A percentile compares a stretch with the other conserved stretches of the same genome.
Evolutionary conservation across 2,888 invertebrate genomes (phyloP).

Genomic region (Idaea aversata): DNA sequence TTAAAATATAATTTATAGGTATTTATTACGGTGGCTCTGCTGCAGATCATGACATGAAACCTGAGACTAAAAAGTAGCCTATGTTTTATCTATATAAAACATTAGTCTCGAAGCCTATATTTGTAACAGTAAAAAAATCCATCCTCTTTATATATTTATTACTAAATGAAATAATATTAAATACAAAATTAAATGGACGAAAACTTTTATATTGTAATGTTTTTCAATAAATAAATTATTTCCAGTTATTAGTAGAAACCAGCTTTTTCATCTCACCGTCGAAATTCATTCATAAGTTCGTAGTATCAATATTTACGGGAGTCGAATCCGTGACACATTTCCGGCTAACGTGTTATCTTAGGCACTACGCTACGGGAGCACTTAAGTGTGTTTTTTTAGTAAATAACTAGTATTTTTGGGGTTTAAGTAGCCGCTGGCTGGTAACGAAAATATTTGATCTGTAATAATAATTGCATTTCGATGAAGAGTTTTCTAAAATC

Average conservation of each 20-base stretch:
- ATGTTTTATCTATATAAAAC: no score
- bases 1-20: no score
- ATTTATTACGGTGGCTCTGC: no score
- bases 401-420: conserved; percentile 5
- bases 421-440: not conserved
- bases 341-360: conserved; percentile 19
- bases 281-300: not conserved
- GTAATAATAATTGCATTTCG: not conserved
- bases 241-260: not conserved
- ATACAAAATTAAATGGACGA: no score
- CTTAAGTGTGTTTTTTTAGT: conserved; percentile 14
- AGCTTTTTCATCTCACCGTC: not conserved
- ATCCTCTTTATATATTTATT: no score
- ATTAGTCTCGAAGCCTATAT: no score
- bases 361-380: conserved; percentile 7
- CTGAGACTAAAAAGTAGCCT: no score
- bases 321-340: conserved; percentile 18
- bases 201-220: no score
- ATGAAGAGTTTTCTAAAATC: no score
- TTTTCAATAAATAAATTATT: not conserved
- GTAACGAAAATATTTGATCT: not conserved
- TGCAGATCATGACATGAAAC: no score
- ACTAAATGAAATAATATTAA: no score
- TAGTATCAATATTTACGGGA: conserved; percentile 19
- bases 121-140: no score